Base-by-base conservation (phyloP, 2,888 invertebrate genomes). In the Thumatha senex region DNA sequence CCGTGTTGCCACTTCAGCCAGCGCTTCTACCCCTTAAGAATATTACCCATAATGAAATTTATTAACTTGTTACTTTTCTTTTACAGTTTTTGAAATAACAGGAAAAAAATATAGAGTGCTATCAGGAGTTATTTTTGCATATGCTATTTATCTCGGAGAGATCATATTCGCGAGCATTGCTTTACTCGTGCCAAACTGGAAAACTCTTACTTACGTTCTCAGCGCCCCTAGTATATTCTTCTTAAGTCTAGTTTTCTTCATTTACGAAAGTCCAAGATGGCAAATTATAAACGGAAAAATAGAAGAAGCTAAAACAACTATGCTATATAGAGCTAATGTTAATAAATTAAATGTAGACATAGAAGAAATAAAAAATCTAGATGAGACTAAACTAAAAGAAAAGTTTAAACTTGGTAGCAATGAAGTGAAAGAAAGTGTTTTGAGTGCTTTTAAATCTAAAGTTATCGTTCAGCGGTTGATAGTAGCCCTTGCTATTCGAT, bases 241-340 rank as follows among this genome's bases (percentile, higher is more conserved):
- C 51, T 44, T 88, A 7, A 56, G 61, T 9, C 78, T 78, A 50
- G 68, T 78, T 38, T 80, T 71, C 48, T 18, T 87, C 0, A 35
- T 86, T 5, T 67, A 71, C 40, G 89, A 90, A 50, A 89, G 89
- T 40, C 83, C 85, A 0, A 63, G 89, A 55, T 90, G 90, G 89
- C 81, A 79, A 49, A 76, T 89, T 0, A 58, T 89, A 2, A 84
- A 74, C 15, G 82, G 84, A 0, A 85, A 78, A 67, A 65, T 72
- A 0, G 74, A 79, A 12, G 57, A 77, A 49, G 88, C 82, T 0
- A 85, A 84, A 46, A 57, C 69, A 40, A 74, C 74, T 0, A 46
- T 89, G 29, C 60, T 72, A 41, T 39, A 60, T 0, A 77, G 85
- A 7, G 79, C 84, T 0, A 67, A 73, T 63, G 67, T 61, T 7